Evolutionary conservation across 1,140 invertebrate species (phyloP).

Genomic region (Lanistes nyassanus): DNA sequence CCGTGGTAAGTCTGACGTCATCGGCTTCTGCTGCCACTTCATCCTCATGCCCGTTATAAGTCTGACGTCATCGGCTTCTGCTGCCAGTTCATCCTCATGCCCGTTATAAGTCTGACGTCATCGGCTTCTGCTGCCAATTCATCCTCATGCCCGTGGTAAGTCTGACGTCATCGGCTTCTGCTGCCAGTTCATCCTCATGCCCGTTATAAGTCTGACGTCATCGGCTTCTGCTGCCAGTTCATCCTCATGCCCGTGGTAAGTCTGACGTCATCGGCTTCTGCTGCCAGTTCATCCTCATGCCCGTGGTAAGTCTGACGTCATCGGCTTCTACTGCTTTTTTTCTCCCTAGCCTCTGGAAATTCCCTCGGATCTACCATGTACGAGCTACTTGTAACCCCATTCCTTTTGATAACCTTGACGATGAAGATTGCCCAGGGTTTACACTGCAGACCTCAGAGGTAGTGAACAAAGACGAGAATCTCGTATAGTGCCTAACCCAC

Average conservation of each 20-base stretch:
- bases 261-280: constrained; percentile 56
- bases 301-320: constrained; percentile 64
- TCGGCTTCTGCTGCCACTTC: constrained; percentile 57
- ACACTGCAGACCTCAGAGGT: no score
- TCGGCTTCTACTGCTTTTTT: no score
- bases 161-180: constrained; percentile 56
- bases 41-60: constrained; percentile 62
- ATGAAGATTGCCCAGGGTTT: no score
- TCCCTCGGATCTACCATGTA: no score
- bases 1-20: constrained; percentile 59
- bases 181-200: constrained; percentile 63
- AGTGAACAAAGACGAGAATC: no score
- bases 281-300: constrained; percentile 63
- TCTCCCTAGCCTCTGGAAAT: no score
- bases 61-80: constrained; percentile 56
- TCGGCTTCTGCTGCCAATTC: constrained; percentile 60
- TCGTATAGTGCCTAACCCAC: no score
- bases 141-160: constrained; percentile 63
- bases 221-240: constrained; percentile 60
- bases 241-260: constrained; percentile 63
- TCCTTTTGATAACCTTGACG: no score
- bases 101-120: constrained; percentile 59
- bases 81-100: constrained; percentile 63
- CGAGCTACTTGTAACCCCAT: no score
- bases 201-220: constrained; percentile 59